These are phyloP conservation scores for Acanthurus tractus DNA, from an alignment of 2,797 vertebrate species.

Conservation along the genomic window DNA sequence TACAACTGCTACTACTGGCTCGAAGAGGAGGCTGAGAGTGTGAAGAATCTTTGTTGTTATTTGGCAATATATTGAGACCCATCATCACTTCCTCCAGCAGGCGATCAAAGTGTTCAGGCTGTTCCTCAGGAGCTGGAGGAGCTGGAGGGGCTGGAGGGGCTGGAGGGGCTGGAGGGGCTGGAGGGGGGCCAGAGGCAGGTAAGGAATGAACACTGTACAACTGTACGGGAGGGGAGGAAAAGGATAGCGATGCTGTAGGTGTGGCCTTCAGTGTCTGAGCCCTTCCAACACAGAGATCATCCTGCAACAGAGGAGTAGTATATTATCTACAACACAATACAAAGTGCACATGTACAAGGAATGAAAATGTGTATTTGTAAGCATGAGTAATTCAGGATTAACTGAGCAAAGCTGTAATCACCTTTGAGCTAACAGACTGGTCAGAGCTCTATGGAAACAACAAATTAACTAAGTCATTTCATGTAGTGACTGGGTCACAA, in stretches of 20 bases:
- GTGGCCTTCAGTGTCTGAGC: conserved; percentile 10
- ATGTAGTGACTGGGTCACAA: neutral
- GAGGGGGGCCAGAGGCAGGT: conserved; percentile 41
- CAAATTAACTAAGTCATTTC: too few relatives aligned
- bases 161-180: conserved; percentile 1
- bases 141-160: neutral
- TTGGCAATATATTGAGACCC: conserved; percentile 73
- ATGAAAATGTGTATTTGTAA: neutral
- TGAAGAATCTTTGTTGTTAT: neutral
- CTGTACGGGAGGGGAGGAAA: neutral
- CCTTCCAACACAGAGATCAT: neutral
- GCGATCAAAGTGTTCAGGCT: conserved; percentile 67
- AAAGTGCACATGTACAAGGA: neutral
- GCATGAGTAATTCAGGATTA: neutral
- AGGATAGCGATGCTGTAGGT: neutral
- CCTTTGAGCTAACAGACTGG: neutral
- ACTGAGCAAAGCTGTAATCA: neutral
- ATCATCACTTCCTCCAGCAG: conserved; percentile 82
- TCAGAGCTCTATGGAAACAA: too few relatives aligned
- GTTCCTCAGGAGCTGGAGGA: conserved; percentile 7
- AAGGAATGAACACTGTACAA: conserved; percentile 45
- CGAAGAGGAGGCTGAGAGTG: conserved; percentile 1
- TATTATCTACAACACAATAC: too few relatives aligned
- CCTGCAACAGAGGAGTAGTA: conserved; percentile 54
- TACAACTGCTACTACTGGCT: neutral